phyloP scores from a whole-genome alignment of 1,140 invertebrate genomes.

The Pogonomyrmex californicus region DNA sequence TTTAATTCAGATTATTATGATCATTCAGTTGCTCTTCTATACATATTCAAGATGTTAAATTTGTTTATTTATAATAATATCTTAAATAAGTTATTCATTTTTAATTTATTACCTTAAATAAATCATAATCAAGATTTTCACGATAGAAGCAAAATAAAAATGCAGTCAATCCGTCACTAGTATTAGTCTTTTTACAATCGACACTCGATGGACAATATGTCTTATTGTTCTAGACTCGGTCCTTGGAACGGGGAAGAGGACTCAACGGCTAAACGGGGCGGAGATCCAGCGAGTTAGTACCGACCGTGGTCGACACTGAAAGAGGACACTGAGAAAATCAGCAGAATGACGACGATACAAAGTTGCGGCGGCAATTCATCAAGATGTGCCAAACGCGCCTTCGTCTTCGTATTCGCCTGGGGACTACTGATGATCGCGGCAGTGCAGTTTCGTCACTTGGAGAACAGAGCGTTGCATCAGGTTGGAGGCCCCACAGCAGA shows the following conservation, averaged over 20 bases:
- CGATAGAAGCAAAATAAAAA: background rate
- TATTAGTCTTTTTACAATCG: background rate
- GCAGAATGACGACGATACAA: conserved; percentile 78
- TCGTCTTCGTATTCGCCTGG: conserved; percentile 86
- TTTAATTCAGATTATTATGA: background rate
- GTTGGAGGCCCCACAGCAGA: conserved; percentile 74
- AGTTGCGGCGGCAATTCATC: conserved; percentile 81
- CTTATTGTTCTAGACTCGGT: conserved; percentile 51
- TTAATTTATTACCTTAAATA: too few relatives aligned
- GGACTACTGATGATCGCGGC: conserved; percentile 86
- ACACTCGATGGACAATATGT: background rate
- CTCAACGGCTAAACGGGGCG: background rate
- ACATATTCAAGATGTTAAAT: too few relatives aligned
- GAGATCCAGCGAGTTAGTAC: background rate
- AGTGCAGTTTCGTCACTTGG: conserved; percentile 83
- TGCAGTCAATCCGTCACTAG: background rate
- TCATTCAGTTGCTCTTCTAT: too few relatives aligned
- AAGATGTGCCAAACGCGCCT: conserved; percentile 85
- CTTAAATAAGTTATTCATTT: too few relatives aligned
- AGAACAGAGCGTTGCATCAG: conserved; percentile 76
- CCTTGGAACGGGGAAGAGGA: conserved; percentile 1
- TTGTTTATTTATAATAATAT: too few relatives aligned
- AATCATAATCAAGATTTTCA: too few relatives aligned
- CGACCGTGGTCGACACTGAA: background rate
- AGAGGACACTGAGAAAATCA: background rate